Conservation (phyloP, 1,140 invertebrate genomes). For the Bombyx mori region ASM3026992v2 NC_085110.1:946501-947000, state of each 20-base stretch:
- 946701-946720: too few relatives aligned
- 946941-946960: conserved; percentile 83
- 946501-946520: background rate
- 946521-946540: too few relatives aligned
- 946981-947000: conserved; percentile 58
- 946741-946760: too few relatives aligned
- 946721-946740: too few relatives aligned
- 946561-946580: too few relatives aligned
- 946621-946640: too few relatives aligned
- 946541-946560: too few relatives aligned
- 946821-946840: conserved; percentile 73
- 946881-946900: conserved; percentile 73
- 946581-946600: too few relatives aligned
- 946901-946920: conserved; percentile 74
- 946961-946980: conserved; percentile 84
- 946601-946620: too few relatives aligned
- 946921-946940: conserved; percentile 76
- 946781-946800: background rate
- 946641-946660: too few relatives aligned
- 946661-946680: too few relatives aligned
- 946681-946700: too few relatives aligned
- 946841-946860: conserved; percentile 70
- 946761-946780: background rate
- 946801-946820: conserved; percentile 59
- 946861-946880: conserved; percentile 65